Evolutionary conservation across 1,140 invertebrate genomes (phyloP).

Genomic region (Neotoxoptera formosana): DNA sequence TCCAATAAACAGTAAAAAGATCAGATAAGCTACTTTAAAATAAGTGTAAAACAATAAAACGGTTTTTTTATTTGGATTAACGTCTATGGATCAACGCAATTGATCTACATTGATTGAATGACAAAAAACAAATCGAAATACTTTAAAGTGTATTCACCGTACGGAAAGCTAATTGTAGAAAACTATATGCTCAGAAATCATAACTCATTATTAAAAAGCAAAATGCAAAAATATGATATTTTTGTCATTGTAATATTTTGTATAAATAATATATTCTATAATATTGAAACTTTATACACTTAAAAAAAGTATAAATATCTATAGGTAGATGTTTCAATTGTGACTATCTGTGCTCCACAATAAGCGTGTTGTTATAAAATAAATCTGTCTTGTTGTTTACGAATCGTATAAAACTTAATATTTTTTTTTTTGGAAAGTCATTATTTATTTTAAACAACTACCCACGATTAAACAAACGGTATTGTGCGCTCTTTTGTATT

Average conservation of each 20-base stretch:
- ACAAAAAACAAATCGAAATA: too few species aligned
- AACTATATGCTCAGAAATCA: neutral
- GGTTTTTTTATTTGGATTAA: neutral
- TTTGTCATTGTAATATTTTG: neutral
- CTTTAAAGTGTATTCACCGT: neutral
- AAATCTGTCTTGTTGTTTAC: too few species aligned
- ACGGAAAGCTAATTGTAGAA: neutral
- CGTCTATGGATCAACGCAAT: neutral
- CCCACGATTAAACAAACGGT: too few species aligned
- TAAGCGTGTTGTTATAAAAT: neutral
- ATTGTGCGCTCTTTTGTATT: neutral
- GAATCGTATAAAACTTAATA: too few species aligned
- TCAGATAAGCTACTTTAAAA: neutral
- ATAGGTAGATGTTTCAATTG: neutral
- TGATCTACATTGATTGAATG: neutral
- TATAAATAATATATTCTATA: neutral
- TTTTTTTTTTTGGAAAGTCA: neutral
- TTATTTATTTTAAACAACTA: neutral
- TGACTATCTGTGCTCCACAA: neutral
- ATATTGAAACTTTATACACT: neutral
- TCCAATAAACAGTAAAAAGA: neutral
- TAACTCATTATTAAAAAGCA: too few species aligned
- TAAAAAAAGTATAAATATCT: too few species aligned
- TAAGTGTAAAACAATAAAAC: neutral
- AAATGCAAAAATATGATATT: neutral